A percentile compares a stretch with the other conserved stretches of the same genome.
phyloP scores from a whole-genome alignment of 2,797 vertebrate species.

The Melanotaenia trifasciata region DNA sequence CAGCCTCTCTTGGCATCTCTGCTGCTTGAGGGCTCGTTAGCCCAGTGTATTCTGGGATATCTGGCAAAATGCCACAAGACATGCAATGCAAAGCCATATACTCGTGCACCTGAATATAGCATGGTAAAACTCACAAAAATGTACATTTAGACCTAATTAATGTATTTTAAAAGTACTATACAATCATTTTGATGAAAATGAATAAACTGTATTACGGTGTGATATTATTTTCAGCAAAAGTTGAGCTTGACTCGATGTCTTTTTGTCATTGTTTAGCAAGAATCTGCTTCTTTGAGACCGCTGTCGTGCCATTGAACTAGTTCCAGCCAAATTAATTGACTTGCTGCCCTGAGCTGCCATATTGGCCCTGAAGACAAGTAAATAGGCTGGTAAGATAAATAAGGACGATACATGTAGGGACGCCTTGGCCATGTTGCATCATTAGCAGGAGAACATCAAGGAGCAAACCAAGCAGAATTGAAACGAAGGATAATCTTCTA shows the following conservation, averaged over 20 bases:
- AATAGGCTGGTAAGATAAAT: not conserved
- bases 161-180: not conserved
- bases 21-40: conserved; percentile 52
- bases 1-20: conserved; percentile 32
- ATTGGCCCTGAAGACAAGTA: not conserved
- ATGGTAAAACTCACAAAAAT: conserved; percentile 19
- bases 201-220: too few relatives aligned
- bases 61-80: conserved; percentile 51
- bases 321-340: not conserved
- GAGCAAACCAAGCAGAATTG: not conserved
- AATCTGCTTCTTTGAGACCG: not conserved
- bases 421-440: not conserved
- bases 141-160: not conserved
- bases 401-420: not conserved
- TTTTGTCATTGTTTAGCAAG: not conserved
- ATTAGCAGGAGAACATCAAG: not conserved
- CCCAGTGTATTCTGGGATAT: conserved; percentile 45
- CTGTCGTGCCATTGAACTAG: not conserved
- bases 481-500: not conserved
- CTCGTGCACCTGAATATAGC: conserved; percentile 34
- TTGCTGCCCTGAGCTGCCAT: not conserved
- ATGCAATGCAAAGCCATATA: conserved; percentile 25
- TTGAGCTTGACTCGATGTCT: not conserved
- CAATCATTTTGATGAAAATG: conserved; percentile 1
- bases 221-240: not conserved